phyloP scores from a whole-genome alignment of 2,113 vertebrate species.

The Antidorcas marsupialis region DNA sequence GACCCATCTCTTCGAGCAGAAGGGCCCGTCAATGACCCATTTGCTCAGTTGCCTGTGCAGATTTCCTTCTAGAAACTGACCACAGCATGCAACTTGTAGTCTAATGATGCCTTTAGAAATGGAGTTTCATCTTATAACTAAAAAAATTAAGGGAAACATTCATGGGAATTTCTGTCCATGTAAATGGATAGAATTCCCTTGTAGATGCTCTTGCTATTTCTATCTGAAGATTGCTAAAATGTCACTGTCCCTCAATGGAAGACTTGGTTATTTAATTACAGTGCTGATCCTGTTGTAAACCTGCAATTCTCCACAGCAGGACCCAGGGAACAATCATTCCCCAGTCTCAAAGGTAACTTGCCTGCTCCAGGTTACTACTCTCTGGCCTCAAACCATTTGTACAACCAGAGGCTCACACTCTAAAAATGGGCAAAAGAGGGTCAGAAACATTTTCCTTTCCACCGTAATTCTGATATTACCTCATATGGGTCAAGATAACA shows the following conservation, averaged over 20 bases:
- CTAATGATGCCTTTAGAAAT: not conserved
- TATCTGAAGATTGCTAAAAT: not conserved
- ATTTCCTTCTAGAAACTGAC: not conserved
- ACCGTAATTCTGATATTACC: not conserved
- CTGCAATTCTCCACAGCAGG: not conserved
- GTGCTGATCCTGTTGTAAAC: not conserved
- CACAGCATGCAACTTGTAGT: not conserved
- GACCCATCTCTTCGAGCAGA: not conserved
- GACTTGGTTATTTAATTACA: not conserved
- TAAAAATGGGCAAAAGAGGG: not conserved
- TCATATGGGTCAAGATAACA: not conserved
- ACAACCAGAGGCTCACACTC: not conserved
- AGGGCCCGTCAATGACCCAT: not conserved
- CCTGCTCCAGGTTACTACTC: not conserved
- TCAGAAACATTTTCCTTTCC: not conserved
- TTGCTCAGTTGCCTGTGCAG: not conserved
- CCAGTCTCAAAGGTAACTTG: not conserved
- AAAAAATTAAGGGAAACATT: not conserved
- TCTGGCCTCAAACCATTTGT: not conserved
- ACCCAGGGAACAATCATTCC: not conserved
- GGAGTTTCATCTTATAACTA: not conserved
- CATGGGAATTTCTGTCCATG: not conserved
- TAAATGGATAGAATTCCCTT: not conserved
- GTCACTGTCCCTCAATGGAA: not conserved
- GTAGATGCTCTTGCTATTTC: not conserved